These are phyloP conservation scores for Harpalus rubripes DNA, from an alignment of 2,888 invertebrate species.

Conservation along the genomic window DNA sequence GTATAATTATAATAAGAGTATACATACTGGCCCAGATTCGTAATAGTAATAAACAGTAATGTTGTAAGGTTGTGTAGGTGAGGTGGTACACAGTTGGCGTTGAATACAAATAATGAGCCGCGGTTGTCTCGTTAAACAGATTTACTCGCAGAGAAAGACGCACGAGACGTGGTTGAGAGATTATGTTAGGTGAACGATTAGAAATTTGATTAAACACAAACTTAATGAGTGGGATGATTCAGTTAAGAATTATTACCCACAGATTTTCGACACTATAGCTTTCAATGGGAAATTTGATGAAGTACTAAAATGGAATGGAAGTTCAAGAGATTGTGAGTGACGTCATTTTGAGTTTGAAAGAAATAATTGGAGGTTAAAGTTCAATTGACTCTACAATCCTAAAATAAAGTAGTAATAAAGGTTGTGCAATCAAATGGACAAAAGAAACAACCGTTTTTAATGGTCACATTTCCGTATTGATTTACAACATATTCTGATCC, in stretches of 20 bases:
- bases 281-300: neutral
- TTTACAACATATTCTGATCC: too few relatives aligned
- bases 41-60: too few relatives aligned
- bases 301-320: neutral
- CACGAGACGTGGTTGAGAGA: neutral
- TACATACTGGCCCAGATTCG: too few relatives aligned
- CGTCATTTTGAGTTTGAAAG: neutral
- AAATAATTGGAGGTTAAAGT: neutral
- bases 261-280: neutral
- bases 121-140: slow-evolving; percentile 33
- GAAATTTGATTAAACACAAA: neutral
- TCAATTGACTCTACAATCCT: neutral
- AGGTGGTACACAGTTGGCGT: slow-evolving; percentile 28
- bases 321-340: neutral
- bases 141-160: slow-evolving; percentile 23
- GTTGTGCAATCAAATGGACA: neutral
- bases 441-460: too few relatives aligned
- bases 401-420: neutral
- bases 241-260: neutral
- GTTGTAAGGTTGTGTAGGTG: too few relatives aligned
- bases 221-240: neutral
- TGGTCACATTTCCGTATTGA: too few relatives aligned
- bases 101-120: slow-evolving; percentile 26
- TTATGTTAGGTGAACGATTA: slow-evolving; percentile 8
- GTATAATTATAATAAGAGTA: too few relatives aligned